Percentiles rank a stretch among this genome's conserved stretches.
phyloP scores from a whole-genome alignment of 1,140 invertebrate species.

The Dryas iulia region DNA sequence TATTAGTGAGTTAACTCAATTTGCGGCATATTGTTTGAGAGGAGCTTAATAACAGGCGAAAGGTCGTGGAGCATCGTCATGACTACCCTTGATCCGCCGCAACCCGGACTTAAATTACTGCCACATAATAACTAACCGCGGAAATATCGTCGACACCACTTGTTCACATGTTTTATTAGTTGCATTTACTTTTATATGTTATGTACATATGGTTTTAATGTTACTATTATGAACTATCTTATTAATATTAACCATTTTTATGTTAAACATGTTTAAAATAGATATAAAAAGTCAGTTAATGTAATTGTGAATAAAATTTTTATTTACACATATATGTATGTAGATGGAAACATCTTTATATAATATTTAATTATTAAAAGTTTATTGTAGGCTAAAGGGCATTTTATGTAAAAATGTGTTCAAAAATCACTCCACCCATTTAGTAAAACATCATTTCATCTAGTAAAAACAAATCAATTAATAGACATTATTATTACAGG shows the following conservation, averaged over 20 bases:
- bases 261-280: no score
- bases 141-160: background rate
- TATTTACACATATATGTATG: no score
- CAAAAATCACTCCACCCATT: background rate
- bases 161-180: background rate
- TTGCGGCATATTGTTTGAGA: constrained; percentile 78
- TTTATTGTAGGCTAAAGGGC: no score
- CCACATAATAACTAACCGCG: constrained; percentile 29
- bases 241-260: no score
- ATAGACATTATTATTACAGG: background rate
- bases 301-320: no score
- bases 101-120: constrained; percentile 24
- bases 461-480: background rate
- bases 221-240: no score
- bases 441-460: background rate
- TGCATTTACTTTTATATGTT: background rate
- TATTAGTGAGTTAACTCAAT: constrained; percentile 80
- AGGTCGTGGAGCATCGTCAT: constrained; percentile 63
- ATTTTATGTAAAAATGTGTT: no score
- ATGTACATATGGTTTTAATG: no score
- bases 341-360: no score
- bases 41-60: constrained; percentile 74
- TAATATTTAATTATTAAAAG: no score
- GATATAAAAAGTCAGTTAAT: no score
- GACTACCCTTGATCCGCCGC: constrained; percentile 60